Percentiles rank a stretch among this genome's conserved stretches.
Evolutionary conservation across 2,113 vertebrate genomes (phyloP).

Genomic region (Carollia perspicillata): DNA sequence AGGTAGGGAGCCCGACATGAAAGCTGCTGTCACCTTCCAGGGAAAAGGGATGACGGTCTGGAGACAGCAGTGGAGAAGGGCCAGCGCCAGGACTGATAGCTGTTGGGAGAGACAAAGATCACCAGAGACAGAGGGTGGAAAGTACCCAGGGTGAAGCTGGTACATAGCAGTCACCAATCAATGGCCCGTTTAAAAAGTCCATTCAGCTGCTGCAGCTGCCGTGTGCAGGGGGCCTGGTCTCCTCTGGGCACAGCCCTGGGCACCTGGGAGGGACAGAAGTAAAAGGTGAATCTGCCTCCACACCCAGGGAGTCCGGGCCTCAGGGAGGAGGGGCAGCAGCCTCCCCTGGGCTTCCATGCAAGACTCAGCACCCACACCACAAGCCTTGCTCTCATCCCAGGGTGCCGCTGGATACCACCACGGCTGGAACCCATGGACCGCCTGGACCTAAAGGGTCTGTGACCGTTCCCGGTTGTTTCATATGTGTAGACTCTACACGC

Average conservation of each 20-base stretch:
- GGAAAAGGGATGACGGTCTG: not conserved
- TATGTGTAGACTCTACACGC: no score
- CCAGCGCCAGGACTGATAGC: not conserved
- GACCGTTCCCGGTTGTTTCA: not conserved
- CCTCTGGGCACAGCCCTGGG: not conserved
- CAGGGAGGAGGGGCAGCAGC: not conserved
- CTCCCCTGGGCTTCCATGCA: no score
- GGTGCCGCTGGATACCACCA: not conserved
- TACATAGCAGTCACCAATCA: not conserved
- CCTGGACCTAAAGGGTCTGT: not conserved
- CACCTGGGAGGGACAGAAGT: not conserved
- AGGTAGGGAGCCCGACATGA: not conserved
- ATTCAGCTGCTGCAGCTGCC: not conserved
- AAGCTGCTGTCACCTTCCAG: not conserved
- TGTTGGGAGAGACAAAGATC: not conserved
- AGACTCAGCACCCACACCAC: not conserved
- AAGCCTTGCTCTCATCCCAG: not conserved
- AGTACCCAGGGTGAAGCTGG: not conserved
- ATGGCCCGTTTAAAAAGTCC: not conserved
- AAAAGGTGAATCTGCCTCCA: not conserved
- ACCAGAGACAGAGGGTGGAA: rapidly evolving
- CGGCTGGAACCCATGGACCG: rapidly evolving
- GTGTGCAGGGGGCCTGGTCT: not conserved
- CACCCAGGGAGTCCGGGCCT: not conserved
- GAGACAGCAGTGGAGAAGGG: not conserved